A percentile compares a stretch with the other conserved stretches of the same genome.
These are phyloP conservation scores for Sycophila texana DNA, from an alignment of 2,888 invertebrate species.

Conservation along the genomic window DNA sequence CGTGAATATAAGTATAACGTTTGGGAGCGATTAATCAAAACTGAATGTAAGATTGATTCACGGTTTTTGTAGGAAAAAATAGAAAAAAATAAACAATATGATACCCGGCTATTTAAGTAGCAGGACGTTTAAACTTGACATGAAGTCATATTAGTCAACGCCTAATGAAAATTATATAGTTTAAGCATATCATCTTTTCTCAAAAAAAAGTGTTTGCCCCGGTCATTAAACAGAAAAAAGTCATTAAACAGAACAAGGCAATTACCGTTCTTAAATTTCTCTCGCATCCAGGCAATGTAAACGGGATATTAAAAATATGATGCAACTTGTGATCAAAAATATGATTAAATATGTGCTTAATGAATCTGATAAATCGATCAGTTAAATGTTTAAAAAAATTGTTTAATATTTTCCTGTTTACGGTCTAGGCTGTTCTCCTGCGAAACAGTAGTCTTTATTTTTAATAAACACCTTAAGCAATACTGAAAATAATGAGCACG, in stretches of 20 bases:
- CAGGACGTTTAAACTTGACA: constrained; percentile 32
- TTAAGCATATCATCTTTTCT: constrained; percentile 34
- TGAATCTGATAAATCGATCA: no score
- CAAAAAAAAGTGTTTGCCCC: constrained; percentile 33
- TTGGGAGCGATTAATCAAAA: constrained; percentile 31
- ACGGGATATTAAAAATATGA: no score
- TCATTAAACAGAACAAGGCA: neutral
- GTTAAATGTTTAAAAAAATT: no score
- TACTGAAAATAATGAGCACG: no score
- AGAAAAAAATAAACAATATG: constrained; percentile 31
- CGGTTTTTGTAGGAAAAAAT: constrained; percentile 15
- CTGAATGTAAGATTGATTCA: constrained; percentile 34
- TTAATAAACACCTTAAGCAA: no score
- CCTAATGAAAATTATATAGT: constrained; percentile 41
- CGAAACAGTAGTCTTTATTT: no score
- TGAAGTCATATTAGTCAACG: constrained; percentile 49
- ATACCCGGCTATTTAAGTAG: constrained; percentile 36
- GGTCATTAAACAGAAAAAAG: constrained; percentile 10
- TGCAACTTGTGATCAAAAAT: no score
- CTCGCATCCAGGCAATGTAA: neutral
- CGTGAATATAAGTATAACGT: constrained; percentile 12
- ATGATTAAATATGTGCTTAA: no score
- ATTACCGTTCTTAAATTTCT: constrained; percentile 25
- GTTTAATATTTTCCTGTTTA: no score
- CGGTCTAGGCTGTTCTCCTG: no score